Base-by-base conservation (phyloP, 2,113 vertebrate species). In the Hippocampus abdominalis region DNA sequence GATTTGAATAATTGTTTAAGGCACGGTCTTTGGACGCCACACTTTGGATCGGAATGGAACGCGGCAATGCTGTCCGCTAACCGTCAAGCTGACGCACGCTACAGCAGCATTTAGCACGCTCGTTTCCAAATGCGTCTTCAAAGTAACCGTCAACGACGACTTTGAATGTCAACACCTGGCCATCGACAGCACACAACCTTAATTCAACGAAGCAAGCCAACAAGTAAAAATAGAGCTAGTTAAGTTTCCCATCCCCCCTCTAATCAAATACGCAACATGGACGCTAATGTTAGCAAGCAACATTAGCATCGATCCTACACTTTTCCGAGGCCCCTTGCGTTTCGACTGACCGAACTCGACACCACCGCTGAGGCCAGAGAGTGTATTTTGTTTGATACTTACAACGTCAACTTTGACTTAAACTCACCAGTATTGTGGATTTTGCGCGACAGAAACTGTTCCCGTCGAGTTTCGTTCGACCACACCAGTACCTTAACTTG, bases 401-500 rank as follows among this genome's bases (percentile, higher is more conserved):
- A 36, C n/a, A n/a, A n/a, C 12, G 3, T 4, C 3, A 13, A 29
- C 32, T 11, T 1, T 29, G 25, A 23, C 32, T 1, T 5, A 2
- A n/a, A 0, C 65, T 64, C 16, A 86, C 83, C 79, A n/a, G 68
- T 64, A 8, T 15, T 46, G 1, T 18, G 54, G 36, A 8, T 40
- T 27, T 12, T 49, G 54, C 1, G 15, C 21, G 4, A 73, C 18
- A 51, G 13, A 64, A 66, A 39, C 20, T 20, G 20, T 49, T 21
- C 40, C 54, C 15, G 61, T 21, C 67, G 68, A 54, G 51, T 25
- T 46, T 60, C 70, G 67, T 42, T 23, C 29, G 8, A 36, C 29
- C 21, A 25, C 16, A 25, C 4, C 16, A 21, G 61, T 83, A 81
- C 73, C 69, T 66, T 68, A 3, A 48, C 69, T 71, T 66, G 67